Conservation (phyloP, 2,113 vertebrate species). For the Garra rufa region DNA sequence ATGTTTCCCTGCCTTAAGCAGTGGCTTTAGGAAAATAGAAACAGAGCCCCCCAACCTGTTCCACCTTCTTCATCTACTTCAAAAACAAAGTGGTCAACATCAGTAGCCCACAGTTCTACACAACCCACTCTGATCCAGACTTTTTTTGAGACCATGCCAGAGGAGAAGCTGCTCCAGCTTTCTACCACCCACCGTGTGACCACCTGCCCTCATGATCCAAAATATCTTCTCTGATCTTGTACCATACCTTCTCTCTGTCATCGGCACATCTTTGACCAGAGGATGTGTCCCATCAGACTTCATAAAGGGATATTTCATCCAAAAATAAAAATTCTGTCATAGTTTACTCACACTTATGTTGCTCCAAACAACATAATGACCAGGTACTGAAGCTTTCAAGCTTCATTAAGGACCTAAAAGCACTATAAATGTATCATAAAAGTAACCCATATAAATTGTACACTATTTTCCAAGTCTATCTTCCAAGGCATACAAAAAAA, state of each 20-base stretch:
- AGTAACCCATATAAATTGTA: not conserved
- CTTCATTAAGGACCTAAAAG: not conserved
- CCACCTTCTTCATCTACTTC: not conserved
- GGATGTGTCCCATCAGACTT: not conserved
- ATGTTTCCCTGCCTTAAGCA: not conserved
- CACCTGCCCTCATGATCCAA: slow-evolving; percentile 17
- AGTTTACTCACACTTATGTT: not conserved
- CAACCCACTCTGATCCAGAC: slow-evolving; percentile 6
- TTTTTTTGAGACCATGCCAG: not conserved
- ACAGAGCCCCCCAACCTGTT: not conserved
- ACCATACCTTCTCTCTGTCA: slow-evolving; percentile 7
- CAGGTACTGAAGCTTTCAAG: not conserved
- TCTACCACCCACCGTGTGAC: slow-evolving; percentile 2
- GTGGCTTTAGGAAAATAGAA: not conserved
- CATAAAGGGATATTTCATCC: not conserved
- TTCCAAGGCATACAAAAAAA: not conserved
- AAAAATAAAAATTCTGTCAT: not conserved
- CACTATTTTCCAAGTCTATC: not conserved
- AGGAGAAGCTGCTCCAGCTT: not conserved
- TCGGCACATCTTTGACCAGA: not conserved
- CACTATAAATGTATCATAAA: not conserved
- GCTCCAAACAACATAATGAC: not conserved
- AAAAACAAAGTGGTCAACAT: slow-evolving; percentile 21
- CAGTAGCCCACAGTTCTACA: not conserved
- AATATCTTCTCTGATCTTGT: slow-evolving; percentile 16